Evolutionary conservation across 2,888 invertebrate genomes (phyloP), one percentile per base, ranked within the genome.

Genomic region (Ophion obscuratus): DNA sequence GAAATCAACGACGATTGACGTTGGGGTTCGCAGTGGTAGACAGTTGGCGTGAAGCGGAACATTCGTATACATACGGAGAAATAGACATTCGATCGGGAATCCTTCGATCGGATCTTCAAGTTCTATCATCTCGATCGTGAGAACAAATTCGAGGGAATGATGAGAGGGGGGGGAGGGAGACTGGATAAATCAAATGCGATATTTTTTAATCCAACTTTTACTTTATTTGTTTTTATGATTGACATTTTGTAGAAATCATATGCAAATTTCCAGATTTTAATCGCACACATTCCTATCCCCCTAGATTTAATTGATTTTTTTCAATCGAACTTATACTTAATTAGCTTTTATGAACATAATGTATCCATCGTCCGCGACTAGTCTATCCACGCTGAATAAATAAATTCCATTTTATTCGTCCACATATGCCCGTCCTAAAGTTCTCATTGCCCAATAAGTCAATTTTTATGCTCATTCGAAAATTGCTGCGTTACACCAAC

Each of bases 1-100:
- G 83, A 77, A 81, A 87, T 86, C 77, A 74, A 81, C 83, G 70
- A 76, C 84, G 87, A 87, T 87, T 86, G 87, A 87, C 87, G 81
- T 83, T 74, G 71, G 81, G 1, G 20, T 67, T 14, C 61, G 59
- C 44, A 68, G 40, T 40, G 78, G 78, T 59, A 47, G 84, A 85
- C 81, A 84, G 81, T 68, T 74, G 81, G 84, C 78, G 84, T 81
- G 81, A 85, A 85, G 74, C 84, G 84, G 73, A 78, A 78, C 84
- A 79, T 27, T 20, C 24, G 57, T 57, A 44, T 68, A 78, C 10
- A 14, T 57, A 24, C 20, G 10, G 17, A 68, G 59, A 53, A 47
- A 66, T 68, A 59, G 36, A 57, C 40, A 61, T 82, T 82, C 85
- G 82, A 85, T 85, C 75, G 78, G 74, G 10, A 10, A 67, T 67